phyloP scores from a whole-genome alignment of 2,113 vertebrate species.

The Steatornis caripensis region DNA sequence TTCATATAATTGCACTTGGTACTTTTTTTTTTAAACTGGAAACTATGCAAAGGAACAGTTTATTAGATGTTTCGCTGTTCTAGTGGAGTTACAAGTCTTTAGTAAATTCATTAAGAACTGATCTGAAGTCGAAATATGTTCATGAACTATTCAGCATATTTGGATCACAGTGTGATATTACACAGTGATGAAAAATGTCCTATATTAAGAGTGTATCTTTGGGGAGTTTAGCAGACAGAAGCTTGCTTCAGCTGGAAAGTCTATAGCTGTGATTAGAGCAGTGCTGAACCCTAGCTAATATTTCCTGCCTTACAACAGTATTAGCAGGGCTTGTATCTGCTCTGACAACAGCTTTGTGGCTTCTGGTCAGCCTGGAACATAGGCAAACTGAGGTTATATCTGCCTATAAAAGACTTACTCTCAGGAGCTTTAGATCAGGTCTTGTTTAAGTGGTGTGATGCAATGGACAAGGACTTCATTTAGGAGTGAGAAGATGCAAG shows the following conservation, averaged over 20 bases:
- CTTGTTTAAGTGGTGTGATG: background rate
- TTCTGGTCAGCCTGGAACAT: background rate
- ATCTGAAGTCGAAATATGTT: background rate
- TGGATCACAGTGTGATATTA: background rate
- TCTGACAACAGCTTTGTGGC: background rate
- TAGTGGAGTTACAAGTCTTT: background rate
- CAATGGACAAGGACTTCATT: background rate
- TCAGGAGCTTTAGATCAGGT: background rate
- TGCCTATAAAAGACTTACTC: background rate
- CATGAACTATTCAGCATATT: background rate
- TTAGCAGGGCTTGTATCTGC: background rate
- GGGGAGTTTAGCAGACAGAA: background rate
- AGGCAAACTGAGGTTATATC: background rate
- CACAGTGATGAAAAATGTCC: background rate
- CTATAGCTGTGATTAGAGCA: background rate
- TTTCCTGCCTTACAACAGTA: background rate
- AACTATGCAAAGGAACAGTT: background rate
- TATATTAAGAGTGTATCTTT: background rate
- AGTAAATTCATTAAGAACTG: background rate
- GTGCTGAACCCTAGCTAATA: background rate
- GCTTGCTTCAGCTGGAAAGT: background rate
- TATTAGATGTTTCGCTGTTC: background rate
- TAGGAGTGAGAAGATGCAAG: background rate
- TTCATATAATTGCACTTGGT: background rate
- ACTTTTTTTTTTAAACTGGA: background rate